Base-by-base conservation (phyloP, 1,140 invertebrate species). In the Aplysia californica region DNA sequence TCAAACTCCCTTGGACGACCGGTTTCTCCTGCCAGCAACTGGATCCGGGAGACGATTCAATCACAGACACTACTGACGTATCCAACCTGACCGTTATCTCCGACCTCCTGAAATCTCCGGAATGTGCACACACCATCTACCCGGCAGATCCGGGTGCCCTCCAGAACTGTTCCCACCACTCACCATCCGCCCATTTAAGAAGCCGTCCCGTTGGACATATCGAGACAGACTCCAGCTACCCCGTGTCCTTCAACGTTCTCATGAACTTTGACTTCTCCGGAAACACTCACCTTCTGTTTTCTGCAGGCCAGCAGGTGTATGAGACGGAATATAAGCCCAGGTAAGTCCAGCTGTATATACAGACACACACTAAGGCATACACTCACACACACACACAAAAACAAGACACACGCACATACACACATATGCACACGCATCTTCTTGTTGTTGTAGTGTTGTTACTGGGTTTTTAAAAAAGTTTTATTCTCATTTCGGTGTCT, bases 241-340 rank as follows among this genome's bases (percentile, higher is more conserved):
- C 70, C 82, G 89, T 81, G 89, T 92, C 83, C 85, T 89, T 82
- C 85, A 88, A 64, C 79, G 86, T 79, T 83, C 90, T 66, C 89
- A 92, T 87, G 85, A 92, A 88, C 75, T 88, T 88, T 61, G 87
- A 86, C 10, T 85, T 88, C 36, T 81, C 86, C 61, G 87, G 87
- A 2, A 83, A 87, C 56, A 82, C 83, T 15, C 87, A 88, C 20
- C 84, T 93, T 36, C 83, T 93, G 38, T 91, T 93, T 67, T 92
- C 91, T 73, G 82, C 91, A 15, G 77, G 74, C 29, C 82, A 86
- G 36, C 33, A 67, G 35, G 35, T 66, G 23, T 5, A 26, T 4
- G 3, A 59, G 23, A 65, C 10, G 5, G 75, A 68, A 6, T 44
- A 70, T 15, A 41, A 55, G 23, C 23, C 36, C 18, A 50, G 50